These are phyloP conservation scores for Atherinomorus stipes DNA, from an alignment of 2,113 vertebrate genomes.

Conservation along the genomic window DNA sequence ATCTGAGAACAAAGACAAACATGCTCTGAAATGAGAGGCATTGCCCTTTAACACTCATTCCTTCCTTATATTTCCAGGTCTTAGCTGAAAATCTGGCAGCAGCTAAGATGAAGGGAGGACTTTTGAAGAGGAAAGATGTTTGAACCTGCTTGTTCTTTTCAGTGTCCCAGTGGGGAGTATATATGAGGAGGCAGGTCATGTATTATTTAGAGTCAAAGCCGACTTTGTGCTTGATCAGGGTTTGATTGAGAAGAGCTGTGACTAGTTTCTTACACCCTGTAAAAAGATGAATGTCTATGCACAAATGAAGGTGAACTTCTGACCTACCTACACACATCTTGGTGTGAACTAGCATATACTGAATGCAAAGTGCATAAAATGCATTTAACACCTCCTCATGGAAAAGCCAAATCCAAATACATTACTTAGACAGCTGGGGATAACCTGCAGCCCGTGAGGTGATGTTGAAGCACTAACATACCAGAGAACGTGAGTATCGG, in stretches of 20 bases:
- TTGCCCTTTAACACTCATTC: constrained; percentile 17
- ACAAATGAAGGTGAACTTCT: constrained; percentile 66
- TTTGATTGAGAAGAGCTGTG: constrained; percentile 74
- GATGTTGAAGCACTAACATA: constrained; percentile 53
- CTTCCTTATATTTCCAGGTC: constrained; percentile 39
- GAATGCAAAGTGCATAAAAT: constrained; percentile 31
- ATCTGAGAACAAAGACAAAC: constrained; percentile 31
- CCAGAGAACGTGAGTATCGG: constrained; percentile 34
- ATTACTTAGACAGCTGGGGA: constrained; percentile 34
- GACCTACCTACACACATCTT: constrained; percentile 37
- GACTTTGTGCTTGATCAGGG: constrained; percentile 77
- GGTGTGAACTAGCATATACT: constrained; percentile 30
- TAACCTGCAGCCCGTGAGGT: constrained; percentile 41
- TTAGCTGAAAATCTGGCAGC: constrained; percentile 47
- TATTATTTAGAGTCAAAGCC: constrained; percentile 79
- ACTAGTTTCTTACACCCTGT: constrained; percentile 34
- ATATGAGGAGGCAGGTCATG: constrained; percentile 71
- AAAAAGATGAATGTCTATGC: constrained; percentile 38
- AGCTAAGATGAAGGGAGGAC: constrained; percentile 64
- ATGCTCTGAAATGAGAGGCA: constrained; percentile 3
- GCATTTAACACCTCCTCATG: neutral
- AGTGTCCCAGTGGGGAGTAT: constrained; percentile 67
- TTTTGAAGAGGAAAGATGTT: constrained; percentile 73
- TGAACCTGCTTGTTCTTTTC: constrained; percentile 61
- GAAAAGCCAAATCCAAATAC: neutral